Evolutionary conservation across 2,113 vertebrate genomes (phyloP).

Genomic region (Mellivora capensis): DNA sequence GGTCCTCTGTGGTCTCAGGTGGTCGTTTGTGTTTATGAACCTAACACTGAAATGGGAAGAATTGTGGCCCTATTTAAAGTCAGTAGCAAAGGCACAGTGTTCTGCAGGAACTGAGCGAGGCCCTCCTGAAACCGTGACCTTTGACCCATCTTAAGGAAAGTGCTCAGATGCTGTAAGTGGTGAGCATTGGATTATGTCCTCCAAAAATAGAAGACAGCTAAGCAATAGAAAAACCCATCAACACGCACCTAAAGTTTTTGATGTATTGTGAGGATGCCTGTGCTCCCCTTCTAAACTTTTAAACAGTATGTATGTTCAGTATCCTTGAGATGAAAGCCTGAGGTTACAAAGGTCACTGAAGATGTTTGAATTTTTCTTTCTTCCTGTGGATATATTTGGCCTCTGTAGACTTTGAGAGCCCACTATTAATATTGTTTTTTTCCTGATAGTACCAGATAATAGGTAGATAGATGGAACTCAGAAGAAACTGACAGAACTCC

Average conservation of each 20-base stretch:
- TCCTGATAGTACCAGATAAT: background rate
- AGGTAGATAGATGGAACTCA: background rate
- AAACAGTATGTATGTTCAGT: constrained; percentile 61
- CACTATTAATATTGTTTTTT: background rate
- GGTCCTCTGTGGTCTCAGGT: constrained; percentile 96
- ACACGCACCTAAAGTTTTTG: constrained; percentile 49
- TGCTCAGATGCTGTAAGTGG: constrained; percentile 43
- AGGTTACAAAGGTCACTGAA: constrained; percentile 70
- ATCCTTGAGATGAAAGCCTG: constrained; percentile 71
- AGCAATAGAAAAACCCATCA: constrained; percentile 53
- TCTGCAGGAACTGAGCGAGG: constrained; percentile 73
- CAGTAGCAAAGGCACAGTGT: constrained; percentile 81
- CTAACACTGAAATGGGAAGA: constrained; percentile 80
- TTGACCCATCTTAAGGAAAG: constrained; percentile 64
- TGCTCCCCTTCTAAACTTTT: constrained; percentile 24
- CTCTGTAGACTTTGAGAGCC: background rate
- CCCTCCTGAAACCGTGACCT: constrained; percentile 66
- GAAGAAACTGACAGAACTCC: background rate
- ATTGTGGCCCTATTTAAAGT: constrained; percentile 86
- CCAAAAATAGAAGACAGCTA: constrained; percentile 78
- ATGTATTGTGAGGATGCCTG: constrained; percentile 70
- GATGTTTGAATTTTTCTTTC: constrained; percentile 50
- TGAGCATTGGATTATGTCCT: constrained; percentile 22
- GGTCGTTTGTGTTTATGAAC: constrained; percentile 94
- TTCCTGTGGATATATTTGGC: constrained; percentile 32